phyloP scores from a whole-genome alignment of 1,140 invertebrate species.

The Drosophila sp. region DNA sequence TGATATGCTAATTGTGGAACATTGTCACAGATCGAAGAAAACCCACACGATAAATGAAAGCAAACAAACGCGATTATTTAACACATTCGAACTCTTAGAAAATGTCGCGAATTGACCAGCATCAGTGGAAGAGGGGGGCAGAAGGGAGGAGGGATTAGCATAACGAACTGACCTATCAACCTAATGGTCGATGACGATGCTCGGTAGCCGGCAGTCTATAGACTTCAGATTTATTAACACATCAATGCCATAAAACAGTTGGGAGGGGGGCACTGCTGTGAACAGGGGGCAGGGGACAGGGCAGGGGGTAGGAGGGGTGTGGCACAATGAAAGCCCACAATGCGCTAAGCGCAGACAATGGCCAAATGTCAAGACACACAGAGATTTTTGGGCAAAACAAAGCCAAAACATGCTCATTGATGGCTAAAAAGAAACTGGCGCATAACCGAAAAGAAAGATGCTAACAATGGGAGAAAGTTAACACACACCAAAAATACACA shows the following conservation, averaged over 20 bases:
- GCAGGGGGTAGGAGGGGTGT: background rate
- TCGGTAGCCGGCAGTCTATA: conserved; percentile 29
- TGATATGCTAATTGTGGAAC: conserved; percentile 62
- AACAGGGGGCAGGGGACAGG: too few species aligned
- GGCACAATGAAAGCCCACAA: conserved; percentile 43
- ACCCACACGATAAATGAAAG: conserved; percentile 28
- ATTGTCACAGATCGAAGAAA: conserved; percentile 15
- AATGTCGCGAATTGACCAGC: background rate
- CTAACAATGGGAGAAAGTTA: conserved; percentile 81
- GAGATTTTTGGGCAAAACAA: conserved; percentile 56
- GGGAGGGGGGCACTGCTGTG: too few species aligned
- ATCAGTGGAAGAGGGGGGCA: background rate
- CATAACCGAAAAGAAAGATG: conserved; percentile 78
- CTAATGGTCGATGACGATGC: conserved; percentile 28
- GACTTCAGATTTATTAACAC: conserved; percentile 34
- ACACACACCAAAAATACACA: conserved; percentile 48
- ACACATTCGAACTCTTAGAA: conserved; percentile 24
- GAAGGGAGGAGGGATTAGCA: conserved; percentile 35
- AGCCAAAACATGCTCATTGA: conserved; percentile 33
- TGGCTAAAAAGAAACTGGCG: conserved; percentile 54
- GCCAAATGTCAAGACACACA: conserved; percentile 64
- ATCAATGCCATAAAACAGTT: conserved; percentile 12
- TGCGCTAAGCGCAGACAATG: conserved; percentile 58
- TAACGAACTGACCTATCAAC: conserved; percentile 64
- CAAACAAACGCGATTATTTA: conserved; percentile 54